These are phyloP conservation scores for Opisthocomus hoazin DNA, from an alignment of 2,113 vertebrate species.

Conservation along the genomic window DNA sequence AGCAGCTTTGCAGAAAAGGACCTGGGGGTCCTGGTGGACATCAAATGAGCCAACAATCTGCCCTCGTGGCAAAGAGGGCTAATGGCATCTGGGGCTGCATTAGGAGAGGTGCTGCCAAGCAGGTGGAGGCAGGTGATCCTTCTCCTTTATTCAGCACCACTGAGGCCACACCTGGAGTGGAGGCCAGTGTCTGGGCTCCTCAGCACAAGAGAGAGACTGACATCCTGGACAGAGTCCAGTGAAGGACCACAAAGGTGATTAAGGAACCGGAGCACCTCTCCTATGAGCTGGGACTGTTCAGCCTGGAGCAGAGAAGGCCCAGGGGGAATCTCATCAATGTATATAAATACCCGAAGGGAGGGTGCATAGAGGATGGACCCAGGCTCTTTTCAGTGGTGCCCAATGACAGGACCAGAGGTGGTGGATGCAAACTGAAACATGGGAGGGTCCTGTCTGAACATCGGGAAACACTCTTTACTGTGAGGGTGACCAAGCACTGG, in stretches of 20 bases:
- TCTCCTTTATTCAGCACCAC: neutral
- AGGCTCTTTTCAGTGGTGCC: neutral
- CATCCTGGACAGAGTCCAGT: neutral
- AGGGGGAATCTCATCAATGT: neutral
- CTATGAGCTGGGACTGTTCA: neutral
- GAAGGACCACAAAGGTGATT: neutral
- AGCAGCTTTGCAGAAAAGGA: neutral
- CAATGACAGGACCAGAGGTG: neutral
- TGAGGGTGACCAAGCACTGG: neutral
- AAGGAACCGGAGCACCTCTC: neutral
- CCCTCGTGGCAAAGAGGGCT: accelerated
- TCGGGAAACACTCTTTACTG: neutral
- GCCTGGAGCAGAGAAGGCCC: neutral
- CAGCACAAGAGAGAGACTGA: neutral
- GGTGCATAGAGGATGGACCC: neutral
- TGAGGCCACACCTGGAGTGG: neutral
- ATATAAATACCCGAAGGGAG: neutral
- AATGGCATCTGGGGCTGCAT: neutral
- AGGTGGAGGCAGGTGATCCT: neutral
- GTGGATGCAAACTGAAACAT: neutral
- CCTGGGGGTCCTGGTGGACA: neutral
- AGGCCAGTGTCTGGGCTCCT: neutral
- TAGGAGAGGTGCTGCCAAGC: neutral
- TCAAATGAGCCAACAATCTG: accelerated
- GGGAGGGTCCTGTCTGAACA: neutral